Conservation (phyloP, 2,797 vertebrate species). For the Molossus alvarezi region DNA sequence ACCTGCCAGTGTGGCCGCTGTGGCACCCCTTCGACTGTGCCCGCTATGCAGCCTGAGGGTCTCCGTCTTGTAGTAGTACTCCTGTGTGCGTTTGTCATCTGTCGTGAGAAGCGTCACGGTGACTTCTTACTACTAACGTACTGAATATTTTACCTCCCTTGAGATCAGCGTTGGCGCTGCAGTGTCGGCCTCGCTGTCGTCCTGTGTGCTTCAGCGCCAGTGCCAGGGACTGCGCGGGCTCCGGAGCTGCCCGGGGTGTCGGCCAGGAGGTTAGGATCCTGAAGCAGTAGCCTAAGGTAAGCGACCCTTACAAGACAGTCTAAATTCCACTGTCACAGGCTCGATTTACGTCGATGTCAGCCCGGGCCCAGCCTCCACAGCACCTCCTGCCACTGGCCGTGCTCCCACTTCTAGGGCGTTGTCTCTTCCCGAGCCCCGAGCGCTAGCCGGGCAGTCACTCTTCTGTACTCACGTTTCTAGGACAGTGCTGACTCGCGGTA, state of each 20-base stretch:
- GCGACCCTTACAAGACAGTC: neutral
- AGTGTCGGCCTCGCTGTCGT: neutral
- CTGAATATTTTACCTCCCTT: neutral
- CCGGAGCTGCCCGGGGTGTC: neutral
- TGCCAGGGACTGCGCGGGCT: neutral
- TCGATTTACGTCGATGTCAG: fast-evolving
- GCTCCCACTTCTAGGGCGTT: neutral
- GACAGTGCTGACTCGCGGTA: neutral
- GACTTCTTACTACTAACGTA: neutral
- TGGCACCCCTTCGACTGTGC: fast-evolving
- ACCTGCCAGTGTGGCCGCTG: fast-evolving
- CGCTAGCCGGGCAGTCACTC: neutral
- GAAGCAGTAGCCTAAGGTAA: neutral
- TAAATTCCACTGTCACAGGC: fast-evolving
- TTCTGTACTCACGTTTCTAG: neutral
- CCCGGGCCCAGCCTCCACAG: neutral
- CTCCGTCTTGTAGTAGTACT: neutral
- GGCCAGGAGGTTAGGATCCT: neutral
- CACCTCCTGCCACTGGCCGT: fast-evolving
- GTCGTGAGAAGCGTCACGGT: neutral
- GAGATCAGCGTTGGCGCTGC: neutral
- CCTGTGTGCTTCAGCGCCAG: neutral
- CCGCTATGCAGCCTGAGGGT: neutral
- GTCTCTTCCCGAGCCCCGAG: neutral
- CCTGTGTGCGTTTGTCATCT: neutral